A percentile compares a stretch with the other conserved stretches of the same genome.
phyloP scores from a whole-genome alignment of 1,140 invertebrate genomes.

The Wasmannia auropunctata region DNA sequence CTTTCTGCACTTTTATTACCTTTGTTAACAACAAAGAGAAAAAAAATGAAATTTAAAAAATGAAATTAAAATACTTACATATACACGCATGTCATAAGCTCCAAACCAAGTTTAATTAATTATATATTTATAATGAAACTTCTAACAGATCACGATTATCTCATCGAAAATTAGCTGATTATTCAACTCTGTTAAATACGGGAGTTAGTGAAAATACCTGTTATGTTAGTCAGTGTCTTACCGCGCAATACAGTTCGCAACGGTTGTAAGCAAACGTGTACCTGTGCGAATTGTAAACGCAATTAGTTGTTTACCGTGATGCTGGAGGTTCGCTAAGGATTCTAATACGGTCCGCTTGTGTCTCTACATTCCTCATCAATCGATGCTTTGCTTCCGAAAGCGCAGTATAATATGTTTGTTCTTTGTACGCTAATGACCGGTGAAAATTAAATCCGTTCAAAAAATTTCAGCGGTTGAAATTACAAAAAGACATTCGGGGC shows the following conservation, averaged over 20 bases:
- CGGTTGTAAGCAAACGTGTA: slow-evolving; percentile 23
- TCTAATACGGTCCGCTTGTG: slow-evolving; percentile 46
- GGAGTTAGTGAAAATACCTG: slow-evolving; percentile 31
- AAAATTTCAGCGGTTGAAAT: not conserved
- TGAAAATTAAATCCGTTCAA: not conserved
- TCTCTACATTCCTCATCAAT: slow-evolving; percentile 29
- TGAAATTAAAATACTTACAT: no score
- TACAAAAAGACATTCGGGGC: not conserved
- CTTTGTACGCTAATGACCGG: not conserved
- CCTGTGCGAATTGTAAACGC: slow-evolving; percentile 44
- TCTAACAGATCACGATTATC: not conserved
- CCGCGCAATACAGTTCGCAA: not conserved
- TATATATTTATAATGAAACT: no score
- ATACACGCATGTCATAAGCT: not conserved
- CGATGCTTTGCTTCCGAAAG: slow-evolving; percentile 27
- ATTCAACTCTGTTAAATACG: not conserved
- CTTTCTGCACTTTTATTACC: not conserved
- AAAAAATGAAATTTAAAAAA: no score
- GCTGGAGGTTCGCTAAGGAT: slow-evolving; percentile 23
- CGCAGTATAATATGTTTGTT: not conserved
- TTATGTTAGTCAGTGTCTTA: slow-evolving; percentile 28
- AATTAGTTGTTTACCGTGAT: slow-evolving; percentile 51
- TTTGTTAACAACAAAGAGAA: not conserved
- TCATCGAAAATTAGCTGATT: slow-evolving; percentile 17
- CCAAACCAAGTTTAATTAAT: not conserved